A percentile compares a stretch with the other conserved stretches of the same genome.
Evolutionary conservation across 2,797 vertebrate species (phyloP).

Genomic region (Loriculus beryllinus): DNA sequence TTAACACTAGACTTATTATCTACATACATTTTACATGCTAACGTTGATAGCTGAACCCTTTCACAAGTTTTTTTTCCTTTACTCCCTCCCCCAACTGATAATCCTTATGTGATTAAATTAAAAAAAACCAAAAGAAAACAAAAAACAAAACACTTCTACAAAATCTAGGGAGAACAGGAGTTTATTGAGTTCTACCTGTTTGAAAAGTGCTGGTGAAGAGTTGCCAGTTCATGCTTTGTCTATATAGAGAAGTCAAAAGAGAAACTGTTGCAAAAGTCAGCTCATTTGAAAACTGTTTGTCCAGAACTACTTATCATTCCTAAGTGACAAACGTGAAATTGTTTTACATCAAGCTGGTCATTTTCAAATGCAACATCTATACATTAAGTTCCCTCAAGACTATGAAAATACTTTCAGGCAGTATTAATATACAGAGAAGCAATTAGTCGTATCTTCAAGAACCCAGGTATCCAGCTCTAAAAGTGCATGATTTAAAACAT

Average conservation of each 20-base stretch:
- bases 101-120: neutral
- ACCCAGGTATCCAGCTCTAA: slow-evolving; percentile 15
- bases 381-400: slow-evolving; percentile 6
- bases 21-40: neutral
- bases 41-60: neutral
- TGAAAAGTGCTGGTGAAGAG: slow-evolving; percentile 56
- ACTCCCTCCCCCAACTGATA: neutral
- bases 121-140: neutral
- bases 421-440: slow-evolving; percentile 40
- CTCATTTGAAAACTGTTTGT: slow-evolving; percentile 20
- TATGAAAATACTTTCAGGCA: slow-evolving; percentile 46
- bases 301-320: slow-evolving; percentile 29
- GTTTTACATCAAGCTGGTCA: neutral
- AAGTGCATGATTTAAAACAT: slow-evolving; percentile 49
- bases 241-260: slow-evolving; percentile 22
- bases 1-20: neutral
- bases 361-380: slow-evolving; percentile 33
- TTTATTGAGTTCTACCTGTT: slow-evolving; percentile 60
- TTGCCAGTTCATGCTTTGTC: slow-evolving; percentile 58
- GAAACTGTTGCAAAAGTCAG: slow-evolving; percentile 41
- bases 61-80: neutral
- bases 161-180: slow-evolving; percentile 45
- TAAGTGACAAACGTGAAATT: slow-evolving; percentile 10
- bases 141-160: neutral
- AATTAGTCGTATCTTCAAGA: slow-evolving; percentile 17